Evolutionary conservation across 2,113 vertebrate species (phyloP), one percentile per base, ranked within the genome.

Genomic region (Grammomys dolichurus): DNA sequence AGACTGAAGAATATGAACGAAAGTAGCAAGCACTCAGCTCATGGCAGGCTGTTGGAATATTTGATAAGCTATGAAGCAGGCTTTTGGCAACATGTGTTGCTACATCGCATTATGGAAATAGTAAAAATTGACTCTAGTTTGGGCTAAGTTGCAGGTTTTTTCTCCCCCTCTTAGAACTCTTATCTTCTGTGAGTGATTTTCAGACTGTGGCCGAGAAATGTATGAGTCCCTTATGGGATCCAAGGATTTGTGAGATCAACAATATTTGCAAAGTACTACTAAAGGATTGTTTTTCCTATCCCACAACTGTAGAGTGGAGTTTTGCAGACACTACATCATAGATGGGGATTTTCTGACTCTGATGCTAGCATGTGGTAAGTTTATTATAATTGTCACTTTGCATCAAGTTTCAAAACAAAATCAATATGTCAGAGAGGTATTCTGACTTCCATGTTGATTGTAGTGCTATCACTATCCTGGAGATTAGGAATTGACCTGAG

Each of bases 381-480:
- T 90, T 80, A n/a, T 46, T 80, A n/a, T 46, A 69, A 54, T 28
- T 63, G 13, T 31, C 11, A 13, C 76, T 93, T 58, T n/a, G n/a
- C 56, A 87, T 33, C n/a, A 72, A 56, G n/a, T 82, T 95, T 91
- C 16, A 22, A 86, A 88, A 13, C 14, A 14, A 67, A 81, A 56
- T 75, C 7, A 81, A 10, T 28, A 12, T 26, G 9, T 36, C 36
- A 8, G 40, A 51, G 33, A 82, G 13, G 10, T n/a, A 67, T 1
- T 5, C 28, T 19, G 14, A 40, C 6, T 60, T 40, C 6, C 13
- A 73, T 3, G 22, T 46, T 67, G 16, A 48, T 75, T n/a, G 56
- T 1, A 14, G 76, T 0, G 5, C 40, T 46, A 11, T 10, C 14
- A 12, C 40, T 56, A 3, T 5, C 7, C 3, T 56, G 1, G 26